Percentiles rank a stretch among this genome's conserved stretches.
phyloP scores from a whole-genome alignment of 53 echinoderm and acorn worm genomes.

The Apostichopus leukothele region DNA sequence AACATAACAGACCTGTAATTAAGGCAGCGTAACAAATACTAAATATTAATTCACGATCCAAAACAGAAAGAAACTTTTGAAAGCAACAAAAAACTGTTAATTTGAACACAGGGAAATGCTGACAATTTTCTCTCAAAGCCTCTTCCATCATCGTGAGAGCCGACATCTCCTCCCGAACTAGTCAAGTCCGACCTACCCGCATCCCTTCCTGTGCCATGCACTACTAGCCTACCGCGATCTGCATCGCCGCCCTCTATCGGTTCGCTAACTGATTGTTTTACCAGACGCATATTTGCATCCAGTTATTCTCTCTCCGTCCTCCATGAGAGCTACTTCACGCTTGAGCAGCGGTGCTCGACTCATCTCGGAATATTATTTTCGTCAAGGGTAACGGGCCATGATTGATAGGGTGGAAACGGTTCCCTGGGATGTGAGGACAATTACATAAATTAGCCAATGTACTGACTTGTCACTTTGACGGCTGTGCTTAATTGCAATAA shows the following conservation, averaged over 20 bases:
- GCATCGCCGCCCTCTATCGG: neutral
- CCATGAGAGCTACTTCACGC: slow-evolving; percentile 21
- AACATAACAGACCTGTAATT: no score
- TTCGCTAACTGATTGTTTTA: slow-evolving; percentile 47
- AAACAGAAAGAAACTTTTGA: no score
- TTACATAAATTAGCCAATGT: slow-evolving; percentile 40
- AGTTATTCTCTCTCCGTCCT: slow-evolving; percentile 33
- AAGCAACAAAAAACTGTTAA: no score
- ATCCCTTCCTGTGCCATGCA: slow-evolving; percentile 20
- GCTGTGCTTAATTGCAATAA: neutral
- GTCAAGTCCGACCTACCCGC: neutral
- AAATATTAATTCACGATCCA: no score
- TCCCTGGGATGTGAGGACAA: slow-evolving; percentile 46
- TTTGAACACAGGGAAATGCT: no score
- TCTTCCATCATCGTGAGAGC: no score
- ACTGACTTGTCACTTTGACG: neutral
- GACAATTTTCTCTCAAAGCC: no score
- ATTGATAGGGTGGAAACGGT: slow-evolving; percentile 38
- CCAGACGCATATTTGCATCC: slow-evolving; percentile 29
- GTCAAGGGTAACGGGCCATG: slow-evolving; percentile 48
- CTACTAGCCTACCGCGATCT: slow-evolving; percentile 16
- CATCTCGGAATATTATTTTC: slow-evolving; percentile 30
- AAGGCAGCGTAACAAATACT: no score
- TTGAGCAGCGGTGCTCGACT: slow-evolving; percentile 25
- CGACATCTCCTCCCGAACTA: no score